A percentile compares a stretch with the other conserved stretches of the same genome.
Conservation (phyloP, 2,888 invertebrate genomes). For the Lycaena phlaeas region DNA sequence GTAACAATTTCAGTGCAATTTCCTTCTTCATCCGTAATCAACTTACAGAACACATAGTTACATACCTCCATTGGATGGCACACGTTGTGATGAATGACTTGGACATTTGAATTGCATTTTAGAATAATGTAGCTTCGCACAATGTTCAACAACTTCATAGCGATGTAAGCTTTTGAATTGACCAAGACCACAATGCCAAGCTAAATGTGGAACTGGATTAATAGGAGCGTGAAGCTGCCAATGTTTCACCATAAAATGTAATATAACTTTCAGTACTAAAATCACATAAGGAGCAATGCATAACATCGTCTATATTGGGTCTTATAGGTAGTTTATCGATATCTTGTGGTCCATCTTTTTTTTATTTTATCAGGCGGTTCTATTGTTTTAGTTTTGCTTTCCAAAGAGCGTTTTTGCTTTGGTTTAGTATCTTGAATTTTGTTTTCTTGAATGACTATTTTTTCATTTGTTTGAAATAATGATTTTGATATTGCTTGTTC, state of each 20-base stretch:
- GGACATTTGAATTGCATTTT: conserved; percentile 80
- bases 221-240: conserved; percentile 82
- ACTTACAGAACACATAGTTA: conserved; percentile 37
- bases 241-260: conserved; percentile 82
- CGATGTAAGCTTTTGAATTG: conserved; percentile 73
- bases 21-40: conserved; percentile 22
- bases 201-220: conserved; percentile 86
- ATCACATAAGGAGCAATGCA: conserved; percentile 78
- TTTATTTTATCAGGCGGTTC: conserved; percentile 26
- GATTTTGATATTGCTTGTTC: no score
- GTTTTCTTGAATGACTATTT: no score
- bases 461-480: no score
- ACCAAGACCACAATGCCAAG: conserved; percentile 82
- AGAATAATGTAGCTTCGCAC: conserved; percentile 72
- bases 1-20: conserved; percentile 29
- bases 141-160: conserved; percentile 75
- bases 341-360: conserved; percentile 72
- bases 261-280: conserved; percentile 79
- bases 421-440: neutral
- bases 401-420: conserved; percentile 14
- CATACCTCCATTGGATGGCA: conserved; percentile 28
- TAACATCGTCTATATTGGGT: conserved; percentile 74
- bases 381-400: conserved; percentile 11
- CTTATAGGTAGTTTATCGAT: conserved; percentile 76
- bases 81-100: conserved; percentile 43